A percentile compares a stretch with the other conserved stretches of the same genome.
These are phyloP conservation scores for Euborellia annulipes DNA, from an alignment of 1,140 invertebrate species.

Conservation along the genomic window DNA sequence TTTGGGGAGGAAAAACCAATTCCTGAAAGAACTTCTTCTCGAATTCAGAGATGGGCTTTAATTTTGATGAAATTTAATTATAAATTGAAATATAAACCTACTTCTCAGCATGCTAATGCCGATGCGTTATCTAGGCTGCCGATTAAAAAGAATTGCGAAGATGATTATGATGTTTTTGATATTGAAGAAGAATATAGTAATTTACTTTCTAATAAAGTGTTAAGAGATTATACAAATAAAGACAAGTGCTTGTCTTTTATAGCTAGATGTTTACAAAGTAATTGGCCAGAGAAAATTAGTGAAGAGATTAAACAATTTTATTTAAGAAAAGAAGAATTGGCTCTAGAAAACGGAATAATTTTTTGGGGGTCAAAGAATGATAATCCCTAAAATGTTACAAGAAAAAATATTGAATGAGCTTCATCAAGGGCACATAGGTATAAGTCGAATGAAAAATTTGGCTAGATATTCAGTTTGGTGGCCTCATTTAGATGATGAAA, in stretches of 20 bases:
- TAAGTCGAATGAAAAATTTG: constrained; percentile 8
- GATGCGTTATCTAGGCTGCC: constrained; percentile 21
- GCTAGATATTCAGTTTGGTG: constrained; percentile 13
- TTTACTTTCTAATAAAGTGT: neutral
- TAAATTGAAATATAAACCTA: constrained; percentile 20
- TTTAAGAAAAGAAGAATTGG: constrained; percentile 2
- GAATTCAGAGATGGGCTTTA: constrained; percentile 24
- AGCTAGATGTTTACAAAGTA: neutral
- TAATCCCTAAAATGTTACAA: neutral
- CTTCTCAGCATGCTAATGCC: constrained; percentile 16
- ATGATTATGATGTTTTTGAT: constrained; percentile 4
- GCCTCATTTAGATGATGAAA: neutral
- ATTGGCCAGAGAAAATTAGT: too few relatives aligned
- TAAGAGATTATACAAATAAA: neutral
- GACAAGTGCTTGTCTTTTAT: neutral
- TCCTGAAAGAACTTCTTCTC: constrained; percentile 19
- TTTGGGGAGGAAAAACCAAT: constrained; percentile 24
- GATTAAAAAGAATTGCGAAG: neutral
- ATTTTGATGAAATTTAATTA: constrained; percentile 23
- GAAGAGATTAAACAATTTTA: too few relatives aligned
- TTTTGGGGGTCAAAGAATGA: constrained; percentile 10
- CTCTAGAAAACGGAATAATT: constrained; percentile 7
- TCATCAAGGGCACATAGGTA: constrained; percentile 8
- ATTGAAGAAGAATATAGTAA: neutral
- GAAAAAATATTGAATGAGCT: constrained; percentile 6